Base-by-base conservation (phyloP, 2,888 invertebrate species). In the Poecilus cupreus region DNA sequence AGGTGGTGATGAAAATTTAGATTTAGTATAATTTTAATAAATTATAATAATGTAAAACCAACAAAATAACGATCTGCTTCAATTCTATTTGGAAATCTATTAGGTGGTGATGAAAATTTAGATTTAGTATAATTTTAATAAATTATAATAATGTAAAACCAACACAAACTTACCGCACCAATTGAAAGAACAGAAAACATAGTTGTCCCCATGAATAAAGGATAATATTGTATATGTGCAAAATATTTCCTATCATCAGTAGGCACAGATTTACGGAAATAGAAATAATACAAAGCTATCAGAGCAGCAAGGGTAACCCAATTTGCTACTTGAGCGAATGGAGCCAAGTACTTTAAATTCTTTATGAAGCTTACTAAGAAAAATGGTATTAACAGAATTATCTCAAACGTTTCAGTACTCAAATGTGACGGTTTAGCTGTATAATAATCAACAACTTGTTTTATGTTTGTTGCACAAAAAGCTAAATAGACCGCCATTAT, bases 391-490 rank as follows among this genome's bases (percentile, higher is more conserved):
- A 78, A 11, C 3, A 49, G 5, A 2, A 78, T 5, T 18, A 78
- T 43, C 26, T 64, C 0, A 43, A 49, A 78, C 3, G 18, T 26
- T 49, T 46, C 68, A 18, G 18, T 6, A 20, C 49, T 68, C 13
- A 68, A 26, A 49, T 49, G 78, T 16, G 20, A 16, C 26, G 13
- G 5, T 20, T n/a, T n/a, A 18, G 32, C 8, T 22, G 49, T 68
- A 46, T 77, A 18, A 5, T 18, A 6, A 79, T 83, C 81, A n/a
- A 81, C 26, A 20, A 82, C 54, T 22, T 49, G 20, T 81, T 83
- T 81, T n/a, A 81, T 3, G 26, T 80, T 82, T 5, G 43, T 6
- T 11, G n/a, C 78, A 13, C 79, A 78, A 26, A 83, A 83, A 13
- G 82, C 11, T 10, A 64, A 13, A 57, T 83, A 83, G n/a, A 82